phyloP scores from a whole-genome alignment of 2,888 invertebrate genomes.

The Hypselothyrea guttata region DNA sequence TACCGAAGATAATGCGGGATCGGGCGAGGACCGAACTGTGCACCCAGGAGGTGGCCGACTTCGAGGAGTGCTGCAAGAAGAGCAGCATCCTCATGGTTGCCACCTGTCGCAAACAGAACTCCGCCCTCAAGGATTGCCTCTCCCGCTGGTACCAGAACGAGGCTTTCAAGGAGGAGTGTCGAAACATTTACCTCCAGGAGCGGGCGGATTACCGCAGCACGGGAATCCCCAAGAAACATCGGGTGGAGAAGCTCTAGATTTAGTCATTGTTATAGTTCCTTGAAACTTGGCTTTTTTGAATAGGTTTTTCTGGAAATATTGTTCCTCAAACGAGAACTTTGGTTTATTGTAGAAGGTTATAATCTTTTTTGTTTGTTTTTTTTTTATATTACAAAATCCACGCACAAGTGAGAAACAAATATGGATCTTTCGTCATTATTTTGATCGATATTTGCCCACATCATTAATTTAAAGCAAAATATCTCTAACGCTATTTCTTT shows the following conservation, averaged over 20 bases:
- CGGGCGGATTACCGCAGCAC: conserved; percentile 91
- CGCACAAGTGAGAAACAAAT: too few relatives aligned
- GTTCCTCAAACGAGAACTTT: too few relatives aligned
- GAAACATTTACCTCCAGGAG: conserved; percentile 90
- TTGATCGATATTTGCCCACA: too few relatives aligned
- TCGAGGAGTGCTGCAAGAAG: conserved; percentile 88
- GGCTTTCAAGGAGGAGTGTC: conserved; percentile 88
- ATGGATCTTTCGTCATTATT: too few relatives aligned
- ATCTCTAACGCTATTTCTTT: too few relatives aligned
- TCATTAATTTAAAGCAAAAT: too few relatives aligned
- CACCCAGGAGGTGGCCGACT: conserved; percentile 86
- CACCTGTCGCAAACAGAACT: conserved; percentile 89
- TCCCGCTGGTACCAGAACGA: conserved; percentile 90
- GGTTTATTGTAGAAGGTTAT: too few relatives aligned
- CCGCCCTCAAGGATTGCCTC: conserved; percentile 87
- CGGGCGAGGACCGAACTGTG: conserved; percentile 92
- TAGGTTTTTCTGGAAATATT: too few relatives aligned
- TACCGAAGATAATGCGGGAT: conserved; percentile 94
- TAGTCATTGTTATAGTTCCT: conserved; percentile 24
- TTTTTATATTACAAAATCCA: too few relatives aligned
- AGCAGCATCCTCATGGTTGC: conserved; percentile 87
- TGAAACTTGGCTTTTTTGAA: too few relatives aligned
- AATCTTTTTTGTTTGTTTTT: too few relatives aligned
- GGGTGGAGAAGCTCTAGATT: conserved; percentile 81
- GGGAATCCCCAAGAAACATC: conserved; percentile 86